Evolutionary conservation across 92 coral and sea anemone genomes (phyloP), one percentile per base, ranked within the genome.

Genomic region (Diadumene lineata): DNA sequence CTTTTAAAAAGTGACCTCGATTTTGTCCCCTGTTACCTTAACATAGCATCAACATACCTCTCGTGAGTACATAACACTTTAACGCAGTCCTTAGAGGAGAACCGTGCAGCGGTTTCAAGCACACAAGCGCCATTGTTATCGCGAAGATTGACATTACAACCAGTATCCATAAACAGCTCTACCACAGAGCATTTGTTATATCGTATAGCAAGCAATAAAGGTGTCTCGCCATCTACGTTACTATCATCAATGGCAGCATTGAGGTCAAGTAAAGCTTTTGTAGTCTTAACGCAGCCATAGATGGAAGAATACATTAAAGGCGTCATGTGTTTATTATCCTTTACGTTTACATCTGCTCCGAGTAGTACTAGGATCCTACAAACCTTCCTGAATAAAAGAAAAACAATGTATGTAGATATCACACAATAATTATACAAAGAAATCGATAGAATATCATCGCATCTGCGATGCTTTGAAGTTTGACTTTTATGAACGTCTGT

Each of bases 261-360:
- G 43, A 38, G 75, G 43, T 75, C 81, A 17, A 85, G 74, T 11
- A 85, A 63, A 27, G 64, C 82, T 64, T 75, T 73, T 25, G 77
- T 85, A 69, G 90, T 85, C 61, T 86, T 86, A 0, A 34, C 18
- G 43, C 81, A 78, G 58, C 89, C 89, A 50, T 56, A 53, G 51
- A 65, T 79, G 0, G 90, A 68, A 29, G 91, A 87, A 68, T 67
- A 75, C 82, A 89, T 86, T 13, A 89, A 70, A 17, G 94, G 88
- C 2, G 94, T 89, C 69, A 67, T 67, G 61, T 43, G 43, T 33
- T 53, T 73, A 70, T 73, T 77, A 33, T 89, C 93, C 26, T 60
- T 86, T 31, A 84, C 50, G 72, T 81, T 82, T 17, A 85, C 79
- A 28, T 85, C 93, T 19, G 90, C 89, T 22, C 90, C 93, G 64